A percentile compares a stretch with the other conserved stretches of the same genome.
phyloP scores from a whole-genome alignment of 2,888 invertebrate genomes.

The Cremastobaeus sp. region DNA sequence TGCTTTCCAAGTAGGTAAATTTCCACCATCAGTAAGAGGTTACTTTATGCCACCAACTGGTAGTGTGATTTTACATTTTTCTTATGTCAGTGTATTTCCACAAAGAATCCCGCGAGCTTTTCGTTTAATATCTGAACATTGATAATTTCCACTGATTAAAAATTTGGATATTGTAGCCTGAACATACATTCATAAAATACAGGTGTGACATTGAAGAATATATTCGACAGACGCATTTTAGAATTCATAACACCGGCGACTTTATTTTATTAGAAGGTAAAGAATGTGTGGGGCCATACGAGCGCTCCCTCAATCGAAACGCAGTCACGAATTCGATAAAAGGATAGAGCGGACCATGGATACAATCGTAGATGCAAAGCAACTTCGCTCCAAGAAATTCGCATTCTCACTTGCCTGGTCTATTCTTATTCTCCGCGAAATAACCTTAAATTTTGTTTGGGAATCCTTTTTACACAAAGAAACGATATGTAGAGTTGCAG shows the following conservation, averaged over 20 bases:
- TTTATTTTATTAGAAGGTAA: slow-evolving; percentile 55
- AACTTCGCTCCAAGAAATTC: slow-evolving; percentile 52
- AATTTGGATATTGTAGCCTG: too few relatives aligned
- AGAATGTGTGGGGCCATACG: slow-evolving; percentile 51
- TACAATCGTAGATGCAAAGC: slow-evolving; percentile 62
- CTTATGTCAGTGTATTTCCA: too few relatives aligned
- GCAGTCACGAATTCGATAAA: slow-evolving; percentile 62
- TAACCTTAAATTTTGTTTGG: slow-evolving; percentile 78
- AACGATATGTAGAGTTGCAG: slow-evolving; percentile 76
- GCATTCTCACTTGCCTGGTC: slow-evolving; percentile 61
- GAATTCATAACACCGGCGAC: slow-evolving; percentile 47
- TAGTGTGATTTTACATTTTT: too few relatives aligned
- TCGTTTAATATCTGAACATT: too few relatives aligned
- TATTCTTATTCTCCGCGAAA: slow-evolving; percentile 77
- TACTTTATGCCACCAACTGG: too few relatives aligned
- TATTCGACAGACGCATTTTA: slow-evolving; percentile 12
- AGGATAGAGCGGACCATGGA: slow-evolving; percentile 29
- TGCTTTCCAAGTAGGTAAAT: too few relatives aligned
- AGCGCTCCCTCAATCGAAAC: slow-evolving; percentile 42
- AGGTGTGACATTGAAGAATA: slow-evolving; percentile 27
- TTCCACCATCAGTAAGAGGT: too few relatives aligned
- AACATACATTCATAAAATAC: too few relatives aligned
- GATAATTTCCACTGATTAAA: too few relatives aligned
- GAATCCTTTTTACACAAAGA: slow-evolving; percentile 77
- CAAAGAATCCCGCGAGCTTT: too few relatives aligned